These are phyloP conservation scores for Ochropleura leucogaster DNA, from an alignment of 2,888 invertebrate genomes.

Conservation along the genomic window DNA sequence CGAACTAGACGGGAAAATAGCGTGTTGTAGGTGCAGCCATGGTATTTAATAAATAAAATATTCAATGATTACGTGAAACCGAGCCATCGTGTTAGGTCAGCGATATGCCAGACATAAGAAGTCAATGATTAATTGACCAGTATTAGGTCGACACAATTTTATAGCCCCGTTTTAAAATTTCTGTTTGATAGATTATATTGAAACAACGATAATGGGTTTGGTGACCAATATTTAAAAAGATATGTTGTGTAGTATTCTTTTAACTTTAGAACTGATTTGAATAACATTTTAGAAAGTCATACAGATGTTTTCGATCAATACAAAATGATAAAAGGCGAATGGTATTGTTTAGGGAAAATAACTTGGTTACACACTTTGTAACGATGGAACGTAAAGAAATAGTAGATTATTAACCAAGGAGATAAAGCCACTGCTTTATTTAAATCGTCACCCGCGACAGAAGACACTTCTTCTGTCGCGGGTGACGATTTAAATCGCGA, in stretches of 20 bases:
- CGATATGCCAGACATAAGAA: slow-evolving; percentile 48
- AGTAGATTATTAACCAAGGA: no score
- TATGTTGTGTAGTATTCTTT: background rate
- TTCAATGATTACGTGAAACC: slow-evolving; percentile 58
- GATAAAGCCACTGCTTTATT: no score
- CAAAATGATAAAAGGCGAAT: background rate
- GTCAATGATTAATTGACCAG: slow-evolving; percentile 54
- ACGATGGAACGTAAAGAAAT: no score
- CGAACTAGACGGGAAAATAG: slow-evolving; percentile 21
- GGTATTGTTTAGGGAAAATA: background rate
- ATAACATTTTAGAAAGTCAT: background rate
- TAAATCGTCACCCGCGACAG: no score
- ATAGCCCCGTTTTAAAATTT: slow-evolving; percentile 40
- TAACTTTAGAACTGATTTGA: background rate
- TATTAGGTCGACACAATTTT: slow-evolving; percentile 38
- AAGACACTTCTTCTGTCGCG: no score
- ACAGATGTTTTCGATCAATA: background rate
- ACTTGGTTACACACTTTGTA: no score
- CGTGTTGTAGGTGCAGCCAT: slow-evolving; percentile 32
- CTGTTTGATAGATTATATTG: slow-evolving; percentile 35
- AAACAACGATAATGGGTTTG: slow-evolving; percentile 7
- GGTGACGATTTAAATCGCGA: no score
- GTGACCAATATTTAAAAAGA: slow-evolving; percentile 10
- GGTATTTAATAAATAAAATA: slow-evolving; percentile 52
- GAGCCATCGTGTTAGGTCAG: slow-evolving; percentile 48